Base-by-base conservation (phyloP, 2,888 invertebrate species). In the Gortyna flavago region DNA sequence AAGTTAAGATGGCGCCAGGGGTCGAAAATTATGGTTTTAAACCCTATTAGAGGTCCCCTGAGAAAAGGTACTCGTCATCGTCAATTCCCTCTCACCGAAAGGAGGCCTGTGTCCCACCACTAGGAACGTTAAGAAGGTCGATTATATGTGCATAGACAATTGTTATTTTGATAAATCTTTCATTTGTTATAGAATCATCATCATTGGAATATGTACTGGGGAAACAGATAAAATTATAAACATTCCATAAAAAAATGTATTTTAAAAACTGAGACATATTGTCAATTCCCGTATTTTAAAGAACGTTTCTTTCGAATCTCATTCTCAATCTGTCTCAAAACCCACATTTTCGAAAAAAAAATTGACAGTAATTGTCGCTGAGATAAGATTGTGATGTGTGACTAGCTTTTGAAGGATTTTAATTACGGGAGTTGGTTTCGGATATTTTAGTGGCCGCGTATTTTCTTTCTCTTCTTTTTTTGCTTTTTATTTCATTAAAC, bases 21-120 rank as follows among this genome's bases (percentile, higher is more conserved):
- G 68, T 59, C 54, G 29, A 65, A 57, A 69, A 54, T 59, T 44
- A 65, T 69, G 64, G 35, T 59, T 78, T 54, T 13, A 59, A 51
- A 38, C 59, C 59, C n/a, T 38, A 18, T 75, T 62, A 44, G 51
- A 21, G 18, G 18, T 65, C 41, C 29, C 35, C 1, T 4, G 59
- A 51, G 35, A 41, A 21, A 51, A 35, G 41, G 29, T 81, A 32
- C 51, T 75, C 13, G 32, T 25, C 38, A 59, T 65, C 38, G 25
- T 21, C 48, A 25, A 51, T 16, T 44, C 44, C 44, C 44, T 44
- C 44, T 44, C 16, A 44, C 16, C 44, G 44, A 44, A 5, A 44
- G 44, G 44, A 16, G 44, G 16, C 44, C 44, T 44, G 16, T 44
- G 16, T 44, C 5, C 16, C 44, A 44, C 0, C 16, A 44, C 16